phyloP scores from a whole-genome alignment of 1,140 invertebrate genomes.

The Aleiodes sp. region DNA sequence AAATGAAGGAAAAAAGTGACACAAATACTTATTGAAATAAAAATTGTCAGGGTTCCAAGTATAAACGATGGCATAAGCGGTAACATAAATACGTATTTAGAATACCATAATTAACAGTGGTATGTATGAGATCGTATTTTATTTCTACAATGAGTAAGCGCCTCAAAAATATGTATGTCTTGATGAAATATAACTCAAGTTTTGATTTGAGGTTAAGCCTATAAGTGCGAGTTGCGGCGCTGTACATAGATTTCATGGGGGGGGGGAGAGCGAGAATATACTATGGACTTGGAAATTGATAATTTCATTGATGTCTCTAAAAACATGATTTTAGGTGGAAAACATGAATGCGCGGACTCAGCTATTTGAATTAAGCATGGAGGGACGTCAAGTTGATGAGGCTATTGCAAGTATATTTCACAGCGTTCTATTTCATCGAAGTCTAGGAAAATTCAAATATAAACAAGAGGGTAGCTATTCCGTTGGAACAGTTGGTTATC shows the following conservation, averaged over 20 bases:
- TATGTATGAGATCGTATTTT: background rate
- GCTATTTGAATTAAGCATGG: constrained; percentile 88
- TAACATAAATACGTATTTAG: too few relatives aligned
- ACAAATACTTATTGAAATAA: too few relatives aligned
- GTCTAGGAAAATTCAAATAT: constrained; percentile 94
- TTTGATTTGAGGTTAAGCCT: constrained; percentile 15
- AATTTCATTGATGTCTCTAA: background rate
- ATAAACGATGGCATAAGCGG: too few relatives aligned
- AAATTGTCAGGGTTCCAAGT: too few relatives aligned
- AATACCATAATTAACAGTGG: too few relatives aligned
- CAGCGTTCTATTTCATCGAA: constrained; percentile 93
- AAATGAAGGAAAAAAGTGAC: too few relatives aligned
- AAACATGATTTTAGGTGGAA: constrained; percentile 42
- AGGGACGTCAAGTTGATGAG: constrained; percentile 94
- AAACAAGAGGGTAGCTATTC: constrained; percentile 93
- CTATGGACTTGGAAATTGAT: too few relatives aligned
- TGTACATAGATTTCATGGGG: too few relatives aligned
- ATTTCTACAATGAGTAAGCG: constrained; percentile 29
- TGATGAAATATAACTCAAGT: background rate
- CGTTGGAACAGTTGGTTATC: constrained; percentile 92
- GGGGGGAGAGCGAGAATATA: too few relatives aligned
- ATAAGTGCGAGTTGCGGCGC: too few relatives aligned
- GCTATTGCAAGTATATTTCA: constrained; percentile 94
- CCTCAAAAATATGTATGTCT: background rate
- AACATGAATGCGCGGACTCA: constrained; percentile 90